Evolutionary conservation across 2,113 vertebrate genomes (phyloP).

Genomic region (Sus scrofa): DNA sequence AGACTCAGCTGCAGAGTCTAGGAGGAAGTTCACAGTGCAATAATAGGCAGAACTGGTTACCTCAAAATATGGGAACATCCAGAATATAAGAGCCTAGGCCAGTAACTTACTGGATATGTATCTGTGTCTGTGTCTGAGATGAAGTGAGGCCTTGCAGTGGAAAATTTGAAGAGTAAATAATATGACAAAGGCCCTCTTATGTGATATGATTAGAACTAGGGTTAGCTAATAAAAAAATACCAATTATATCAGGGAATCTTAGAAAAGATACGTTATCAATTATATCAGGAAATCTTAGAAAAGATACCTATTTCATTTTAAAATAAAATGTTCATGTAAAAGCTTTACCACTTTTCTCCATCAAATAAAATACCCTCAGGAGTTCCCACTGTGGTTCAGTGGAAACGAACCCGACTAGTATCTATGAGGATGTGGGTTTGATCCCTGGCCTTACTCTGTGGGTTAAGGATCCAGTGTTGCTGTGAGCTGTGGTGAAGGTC

Average conservation of each 20-base stretch:
- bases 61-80: background rate
- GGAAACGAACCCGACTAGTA: too few species aligned
- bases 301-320: background rate
- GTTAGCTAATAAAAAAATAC: background rate
- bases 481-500: too few species aligned
- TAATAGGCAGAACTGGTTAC: background rate
- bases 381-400: too few species aligned
- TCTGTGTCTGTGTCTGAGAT: background rate
- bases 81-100: background rate
- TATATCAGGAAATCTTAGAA: conserved; percentile 1
- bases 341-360: conserved; percentile 13
- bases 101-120: background rate
- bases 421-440: too few species aligned
- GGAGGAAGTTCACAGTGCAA: background rate
- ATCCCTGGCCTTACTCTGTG: too few species aligned
- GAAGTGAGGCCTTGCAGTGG: background rate
- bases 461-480: too few species aligned
- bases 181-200: background rate
- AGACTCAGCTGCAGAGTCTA: background rate
- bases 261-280: conserved; percentile 24
- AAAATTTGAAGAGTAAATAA: conserved; percentile 17
- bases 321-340: background rate
- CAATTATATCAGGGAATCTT: background rate
- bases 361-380: background rate
- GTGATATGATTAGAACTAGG: background rate